A percentile compares a stretch with the other conserved stretches of the same genome.
Evolutionary conservation across 2,888 invertebrate genomes (phyloP).

Genomic region (Abscondita cerata): DNA sequence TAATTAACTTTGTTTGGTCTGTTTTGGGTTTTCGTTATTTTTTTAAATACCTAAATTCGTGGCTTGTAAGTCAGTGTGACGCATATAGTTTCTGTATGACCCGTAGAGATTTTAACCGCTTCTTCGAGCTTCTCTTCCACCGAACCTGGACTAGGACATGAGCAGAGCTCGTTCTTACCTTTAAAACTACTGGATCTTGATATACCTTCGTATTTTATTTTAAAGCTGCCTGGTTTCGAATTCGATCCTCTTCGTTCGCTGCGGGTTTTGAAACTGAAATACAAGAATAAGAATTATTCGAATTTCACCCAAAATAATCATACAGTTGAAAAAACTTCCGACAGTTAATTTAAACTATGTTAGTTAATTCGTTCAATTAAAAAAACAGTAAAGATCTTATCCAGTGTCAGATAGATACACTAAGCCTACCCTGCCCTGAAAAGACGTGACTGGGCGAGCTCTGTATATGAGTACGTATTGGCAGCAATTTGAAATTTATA

Average conservation of each 20-base stretch:
- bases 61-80: constrained; percentile 59
- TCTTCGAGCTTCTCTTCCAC: constrained; percentile 34
- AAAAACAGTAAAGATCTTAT: too few species aligned
- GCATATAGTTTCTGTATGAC: constrained; percentile 55
- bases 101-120: constrained; percentile 25
- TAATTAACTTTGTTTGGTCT: constrained; percentile 34
- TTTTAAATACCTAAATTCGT: constrained; percentile 47
- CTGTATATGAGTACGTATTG: too few species aligned
- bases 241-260: constrained; percentile 50
- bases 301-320: too few species aligned
- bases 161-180: constrained; percentile 55
- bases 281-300: not conserved
- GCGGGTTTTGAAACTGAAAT: constrained; percentile 54
- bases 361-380: too few species aligned
- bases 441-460: too few species aligned
- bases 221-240: constrained; percentile 55
- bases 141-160: constrained; percentile 48
- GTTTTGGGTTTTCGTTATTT: constrained; percentile 5
- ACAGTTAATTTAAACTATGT: too few species aligned
- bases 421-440: too few species aligned
- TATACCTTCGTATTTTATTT: constrained; percentile 56
- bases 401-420: too few species aligned
- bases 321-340: too few species aligned
- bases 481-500: too few species aligned
- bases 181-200: constrained; percentile 58